Evolutionary conservation across 2,113 vertebrate genomes (phyloP), one percentile per base, ranked within the genome.

Genomic region (Nothobranchius kuhntae): DNA sequence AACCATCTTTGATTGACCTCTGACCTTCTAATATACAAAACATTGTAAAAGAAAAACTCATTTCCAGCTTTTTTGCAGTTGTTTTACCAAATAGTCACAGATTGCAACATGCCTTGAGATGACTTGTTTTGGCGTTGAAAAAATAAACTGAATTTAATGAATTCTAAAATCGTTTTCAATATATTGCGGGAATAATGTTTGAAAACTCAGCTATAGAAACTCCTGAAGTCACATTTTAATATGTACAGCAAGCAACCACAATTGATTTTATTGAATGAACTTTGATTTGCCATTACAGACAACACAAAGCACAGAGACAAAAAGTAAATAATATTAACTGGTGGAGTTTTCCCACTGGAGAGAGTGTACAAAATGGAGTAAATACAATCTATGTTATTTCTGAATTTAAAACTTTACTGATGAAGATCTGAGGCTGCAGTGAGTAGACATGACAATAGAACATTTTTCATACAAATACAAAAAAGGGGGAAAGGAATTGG

Each of bases 381-480:
- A 71, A 83, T 11, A 40, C 15, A 21, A 35, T 36, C 38, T 4
- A n/a, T n/a, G 36, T 72, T 78, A 61, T 77, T 59, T 51, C 11
- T 68, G 46, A 76, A 64, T 67, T 66, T 40, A 40, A 81, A 81
- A 66, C 53, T 50, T 65, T 13, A 61, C 68, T 68, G 64, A 57
- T 67, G 42, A 30, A 75, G 74, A 57, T 44, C 42, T 59, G 52
- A 47, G 56, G 48, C 52, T 77, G 54, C 61, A 53, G 67, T 44
- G 35, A 57, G 60, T 1, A 5, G 50, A 59, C 35, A 57, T 74
- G 64, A 73, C 62, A 83, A 82, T 77, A 88, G 61, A 80, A 82
- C 65, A 85, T 78, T 51, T 51, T 81, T 84, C 65, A 83, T 44
- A 90, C 78, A 90, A 89, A 85, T 86, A 89, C 70, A 87, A 86